A percentile compares a stretch with the other conserved stretches of the same genome.
Conservation (phyloP, 2,797 vertebrate genomes). For the Sorex maritimensis region DNA sequence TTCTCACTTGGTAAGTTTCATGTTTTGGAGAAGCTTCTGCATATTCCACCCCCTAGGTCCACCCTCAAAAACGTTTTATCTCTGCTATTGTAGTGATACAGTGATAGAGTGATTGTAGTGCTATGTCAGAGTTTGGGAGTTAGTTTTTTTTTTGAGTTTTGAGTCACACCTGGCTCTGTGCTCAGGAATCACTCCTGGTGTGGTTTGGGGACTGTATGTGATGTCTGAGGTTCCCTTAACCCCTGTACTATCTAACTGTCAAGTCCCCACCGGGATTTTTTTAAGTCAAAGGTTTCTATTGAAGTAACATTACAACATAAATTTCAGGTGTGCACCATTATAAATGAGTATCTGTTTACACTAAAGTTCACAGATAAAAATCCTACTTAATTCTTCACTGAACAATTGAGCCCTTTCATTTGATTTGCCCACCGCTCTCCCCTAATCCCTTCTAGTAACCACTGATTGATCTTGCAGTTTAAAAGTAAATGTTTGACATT, state of each 20-base stretch:
- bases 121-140: no score
- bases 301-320: neutral
- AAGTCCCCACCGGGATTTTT: no score
- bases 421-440: neutral
- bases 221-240: no score
- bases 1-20: constrained; percentile 96
- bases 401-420: neutral
- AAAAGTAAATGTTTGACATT: neutral
- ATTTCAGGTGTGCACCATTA: neutral
- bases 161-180: no score
- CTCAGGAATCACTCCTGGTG: no score
- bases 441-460: neutral
- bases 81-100: no score
- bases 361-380: neutral
- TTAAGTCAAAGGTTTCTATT: neutral
- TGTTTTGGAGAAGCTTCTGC: neutral
- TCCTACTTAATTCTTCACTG: neutral
- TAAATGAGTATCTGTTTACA: neutral
- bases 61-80: neutral
- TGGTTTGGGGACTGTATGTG: no score
- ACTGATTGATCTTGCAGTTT: neutral
- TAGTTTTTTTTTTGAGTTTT: no score
- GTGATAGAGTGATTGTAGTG: no score
- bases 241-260: no score
- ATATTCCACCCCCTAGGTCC: neutral